Conservation (phyloP, 2,888 invertebrate genomes). For the Ornithoptera alexandrae region DNA sequence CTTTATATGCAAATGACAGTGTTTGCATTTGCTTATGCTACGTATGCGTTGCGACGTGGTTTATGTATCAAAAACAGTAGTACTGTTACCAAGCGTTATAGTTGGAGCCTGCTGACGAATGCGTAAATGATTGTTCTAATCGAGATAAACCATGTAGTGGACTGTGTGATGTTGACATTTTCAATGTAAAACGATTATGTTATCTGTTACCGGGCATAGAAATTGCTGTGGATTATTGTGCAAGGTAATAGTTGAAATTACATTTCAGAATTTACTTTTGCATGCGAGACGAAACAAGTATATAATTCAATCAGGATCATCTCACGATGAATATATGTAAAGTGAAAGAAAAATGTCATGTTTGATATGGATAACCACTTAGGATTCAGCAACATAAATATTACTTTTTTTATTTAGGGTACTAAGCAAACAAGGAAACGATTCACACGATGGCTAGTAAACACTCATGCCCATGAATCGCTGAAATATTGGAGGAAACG, state of each 20-base stretch:
- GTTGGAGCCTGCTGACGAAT: constrained; percentile 19
- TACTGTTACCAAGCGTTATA: constrained; percentile 28
- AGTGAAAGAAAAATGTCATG: no score
- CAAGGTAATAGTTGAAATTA: no score
- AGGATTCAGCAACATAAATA: no score
- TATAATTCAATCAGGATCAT: no score
- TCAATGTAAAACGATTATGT: constrained; percentile 20
- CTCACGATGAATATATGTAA: no score
- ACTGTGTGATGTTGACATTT: constrained; percentile 29
- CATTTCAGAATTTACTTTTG: neutral
- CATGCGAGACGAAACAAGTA: no score
- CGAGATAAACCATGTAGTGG: constrained; percentile 27
- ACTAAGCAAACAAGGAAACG: no score
- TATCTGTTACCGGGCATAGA: constrained; percentile 27
- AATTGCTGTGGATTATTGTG: neutral
- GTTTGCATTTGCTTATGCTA: constrained; percentile 11
- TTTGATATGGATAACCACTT: no score
- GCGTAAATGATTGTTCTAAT: constrained; percentile 30
- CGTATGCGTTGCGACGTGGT: constrained; percentile 11
- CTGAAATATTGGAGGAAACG: no score
- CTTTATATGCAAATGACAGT: constrained; percentile 19
- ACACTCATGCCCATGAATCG: no score
- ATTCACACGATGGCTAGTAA: no score
- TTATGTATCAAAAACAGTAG: constrained; percentile 14
- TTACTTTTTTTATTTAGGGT: no score